Percentiles rank a stretch among this genome's conserved stretches.
These are phyloP conservation scores for Hippocampus abdominalis DNA, from an alignment of 2,113 vertebrate genomes.

Conservation along the genomic window DNA sequence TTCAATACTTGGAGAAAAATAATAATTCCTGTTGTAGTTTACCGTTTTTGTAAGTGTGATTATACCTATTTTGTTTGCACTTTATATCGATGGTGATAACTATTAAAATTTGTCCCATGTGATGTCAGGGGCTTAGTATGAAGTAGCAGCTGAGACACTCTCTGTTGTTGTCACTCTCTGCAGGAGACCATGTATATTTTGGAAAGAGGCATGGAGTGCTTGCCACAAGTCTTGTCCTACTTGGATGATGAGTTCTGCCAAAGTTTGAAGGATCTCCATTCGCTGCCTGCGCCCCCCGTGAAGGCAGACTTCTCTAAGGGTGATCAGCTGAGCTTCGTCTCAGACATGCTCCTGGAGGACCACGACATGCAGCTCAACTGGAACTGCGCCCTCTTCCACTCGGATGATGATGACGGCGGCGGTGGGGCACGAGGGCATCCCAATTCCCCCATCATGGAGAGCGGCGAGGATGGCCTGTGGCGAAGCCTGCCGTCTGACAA, in stretches of 20 bases:
- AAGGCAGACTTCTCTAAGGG: constrained; percentile 67
- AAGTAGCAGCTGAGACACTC: too few species aligned
- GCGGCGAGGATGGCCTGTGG: constrained; percentile 67
- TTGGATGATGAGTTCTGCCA: constrained; percentile 74
- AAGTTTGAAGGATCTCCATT: constrained; percentile 70
- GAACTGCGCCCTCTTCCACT: constrained; percentile 58
- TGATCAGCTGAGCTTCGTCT: constrained; percentile 75
- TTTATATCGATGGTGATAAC: neutral
- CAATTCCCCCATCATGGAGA: constrained; percentile 22
- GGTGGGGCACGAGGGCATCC: neutral
- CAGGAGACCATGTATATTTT: constrained; percentile 4
- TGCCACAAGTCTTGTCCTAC: neutral
- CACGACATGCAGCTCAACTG: constrained; percentile 68
- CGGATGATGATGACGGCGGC: neutral
- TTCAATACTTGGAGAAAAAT: too few species aligned
- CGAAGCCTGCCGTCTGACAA: constrained; percentile 39
- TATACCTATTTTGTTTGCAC: neutral
- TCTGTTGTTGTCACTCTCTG: constrained; percentile 9
- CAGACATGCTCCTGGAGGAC: constrained; percentile 73
- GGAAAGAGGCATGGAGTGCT: neutral
- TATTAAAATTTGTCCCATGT: neutral
- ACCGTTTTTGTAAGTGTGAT: neutral
- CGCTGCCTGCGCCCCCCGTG: constrained; percentile 66
- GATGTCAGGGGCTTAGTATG: neutral
- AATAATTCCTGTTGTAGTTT: too few species aligned